Evolutionary conservation across 2,797 vertebrate genomes (phyloP), one percentile per base, ranked within the genome.

Genomic region (Scolopax rusticola): DNA sequence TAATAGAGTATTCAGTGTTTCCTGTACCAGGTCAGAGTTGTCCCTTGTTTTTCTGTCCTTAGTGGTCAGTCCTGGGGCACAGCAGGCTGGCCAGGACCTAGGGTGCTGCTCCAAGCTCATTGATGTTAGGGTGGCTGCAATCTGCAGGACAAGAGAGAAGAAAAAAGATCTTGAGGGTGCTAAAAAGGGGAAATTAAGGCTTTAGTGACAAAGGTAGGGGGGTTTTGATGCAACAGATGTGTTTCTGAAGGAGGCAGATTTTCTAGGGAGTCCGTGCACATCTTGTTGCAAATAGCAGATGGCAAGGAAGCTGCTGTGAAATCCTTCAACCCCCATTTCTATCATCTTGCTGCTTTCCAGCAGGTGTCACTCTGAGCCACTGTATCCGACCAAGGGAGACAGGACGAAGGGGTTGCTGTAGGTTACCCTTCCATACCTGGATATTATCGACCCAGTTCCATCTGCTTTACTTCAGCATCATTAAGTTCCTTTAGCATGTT

Each of bases 351-450:
- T 85, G 60, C 40, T 61, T 94, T 90, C 96, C 96, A 97, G 95
- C 81, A 97, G 96, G 78, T 95, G 94, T 97, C 96, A 87, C 91
- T 84, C 88, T 92, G 96, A 91, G 84, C 85, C 10, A 0, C 59
- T 25, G 3, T 11, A 94, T 95, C 60, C 75, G 59, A 1, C 25
- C 33, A 0, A 0, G 79, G 68, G 18, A 30, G 17, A 70, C 67
- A 56, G 70, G 73, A 74, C 4, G 9, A 16, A 77, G 67, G 76
- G 53, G 5, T 47, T 68, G 82, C 64, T 83, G 47, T 68, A 33
- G 74, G 8, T 40, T 64, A 59, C 51, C 64, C 28, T 74, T n/a
- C 3, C 0, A 20, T 43, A 6, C 2, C 15, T 6, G 30, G 70
- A 74, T 77, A 7, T 27, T 83, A 47, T 32, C 0, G 0, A 27